phyloP scores from a whole-genome alignment of 2,888 invertebrate species.

The Seira musarum region DNA sequence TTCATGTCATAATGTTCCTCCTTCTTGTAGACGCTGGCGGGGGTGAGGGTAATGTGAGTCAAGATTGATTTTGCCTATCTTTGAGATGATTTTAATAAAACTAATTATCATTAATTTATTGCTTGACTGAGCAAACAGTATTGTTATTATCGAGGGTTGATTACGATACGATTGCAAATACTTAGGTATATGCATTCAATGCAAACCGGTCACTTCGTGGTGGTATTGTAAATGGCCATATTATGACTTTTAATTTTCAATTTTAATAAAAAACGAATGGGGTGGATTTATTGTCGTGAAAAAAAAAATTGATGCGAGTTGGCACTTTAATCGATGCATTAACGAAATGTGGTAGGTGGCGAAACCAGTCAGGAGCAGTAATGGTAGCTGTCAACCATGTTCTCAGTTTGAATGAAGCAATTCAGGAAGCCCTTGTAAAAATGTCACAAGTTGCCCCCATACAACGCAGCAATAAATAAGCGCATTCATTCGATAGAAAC shows the following conservation, averaged over 20 bases:
- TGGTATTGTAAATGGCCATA: no score
- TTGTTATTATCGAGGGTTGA: background rate
- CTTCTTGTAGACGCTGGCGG: background rate
- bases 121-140: background rate
- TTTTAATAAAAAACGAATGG: background rate
- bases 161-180: background rate
- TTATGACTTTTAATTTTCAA: no score
- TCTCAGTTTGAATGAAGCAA: background rate
- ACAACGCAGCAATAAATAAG: background rate
- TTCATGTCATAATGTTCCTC: conserved; percentile 15
- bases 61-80: conserved; percentile 20
- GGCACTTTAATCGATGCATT: conserved; percentile 14
- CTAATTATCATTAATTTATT: background rate
- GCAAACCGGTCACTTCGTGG: background rate
- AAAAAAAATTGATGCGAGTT: conserved; percentile 5
- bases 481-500: background rate
- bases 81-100: background rate
- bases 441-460: conserved; percentile 1
- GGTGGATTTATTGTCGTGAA: no score
- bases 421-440: conserved; percentile 1
- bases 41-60: conserved; percentile 11
- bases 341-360: background rate
- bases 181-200: background rate
- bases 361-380: background rate
- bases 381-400: background rate